Base-by-base conservation (phyloP, 2,113 vertebrate species). In the Mionectes macconnelli region DNA sequence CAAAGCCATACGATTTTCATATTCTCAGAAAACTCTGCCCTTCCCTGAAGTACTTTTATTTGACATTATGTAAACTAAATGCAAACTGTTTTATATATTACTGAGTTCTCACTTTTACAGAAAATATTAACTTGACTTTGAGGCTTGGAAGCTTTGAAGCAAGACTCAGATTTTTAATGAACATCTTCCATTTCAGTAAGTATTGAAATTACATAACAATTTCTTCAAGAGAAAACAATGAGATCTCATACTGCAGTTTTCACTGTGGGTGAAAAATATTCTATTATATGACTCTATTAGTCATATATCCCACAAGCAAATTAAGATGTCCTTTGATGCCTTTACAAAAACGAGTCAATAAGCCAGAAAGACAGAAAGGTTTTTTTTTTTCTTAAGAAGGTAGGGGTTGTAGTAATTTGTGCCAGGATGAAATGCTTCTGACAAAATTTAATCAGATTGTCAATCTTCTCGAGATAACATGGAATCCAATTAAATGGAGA, bases 181-280 rank as follows among this genome's bases (percentile, higher is more conserved):
- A 60, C 31, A 37, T 44, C 64, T 92, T 92, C 35, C 47, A 60
- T 87, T 85, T 92, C 62, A 39, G 13, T 70, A 82, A 91, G 47
- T 67, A 66, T 37, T 68, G 53, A 84, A 93, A 89, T 72, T 60
- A 59, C 52, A 25, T 70, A 80, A 85, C 0, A 2, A 84, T 67
- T 87, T 89, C 62, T 94, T 93, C 69, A 76, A 89, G 62, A 93
- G 67, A 95, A 89, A 78, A 93, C 47, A 87, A 84, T 89, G 62
- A 75, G 76, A 31, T 69, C 35, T 91, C 63, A 66, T 37, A n/a
- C 40, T 72, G 44, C 30, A 82, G 45, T 69, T 89, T 73, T 82
- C 49, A 84, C 13, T 73, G n/a, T 22, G 74, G 57, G 66, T 85
- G 62, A 82, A 95, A 89, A 27, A 14, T 35, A 95, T 87, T 56